Evolutionary conservation across 2,797 vertebrate species (phyloP).

Genomic region (Simalia tracyae): DNA sequence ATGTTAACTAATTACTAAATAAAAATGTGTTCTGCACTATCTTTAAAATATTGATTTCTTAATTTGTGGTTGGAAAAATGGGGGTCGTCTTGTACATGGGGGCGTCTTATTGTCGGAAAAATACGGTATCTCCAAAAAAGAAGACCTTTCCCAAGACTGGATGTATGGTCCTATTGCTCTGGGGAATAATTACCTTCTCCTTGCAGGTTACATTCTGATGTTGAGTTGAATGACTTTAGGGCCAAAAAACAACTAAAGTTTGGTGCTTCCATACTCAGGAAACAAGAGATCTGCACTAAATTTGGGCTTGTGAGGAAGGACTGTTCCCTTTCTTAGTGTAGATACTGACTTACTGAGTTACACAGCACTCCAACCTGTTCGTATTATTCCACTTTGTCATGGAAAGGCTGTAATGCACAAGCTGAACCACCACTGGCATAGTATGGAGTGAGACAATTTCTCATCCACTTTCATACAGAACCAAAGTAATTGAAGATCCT

Average conservation of each 20-base stretch:
- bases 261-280: not conserved
- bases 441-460: not conserved
- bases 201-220: not conserved
- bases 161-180: not conserved
- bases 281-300: not conserved
- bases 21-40: too few species aligned
- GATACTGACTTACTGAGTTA: not conserved
- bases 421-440: not conserved
- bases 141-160: not conserved
- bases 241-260: not conserved
- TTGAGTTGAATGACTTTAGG: not conserved
- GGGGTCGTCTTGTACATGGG: too few species aligned
- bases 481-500: not conserved
- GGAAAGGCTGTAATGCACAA: too few species aligned
- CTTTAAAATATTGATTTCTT: too few species aligned
- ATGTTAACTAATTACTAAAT: too few species aligned
- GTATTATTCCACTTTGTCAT: not conserved
- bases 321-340: not conserved
- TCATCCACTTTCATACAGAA: not conserved
- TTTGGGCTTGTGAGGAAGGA: not conserved
- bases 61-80: too few species aligned
- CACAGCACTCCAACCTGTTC: accelerated
- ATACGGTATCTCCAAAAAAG: not conserved
- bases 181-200: not conserved
- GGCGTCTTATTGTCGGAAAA: too few species aligned